A percentile compares a stretch with the other conserved stretches of the same genome.
Evolutionary conservation across 2,113 vertebrate genomes (phyloP).

Genomic region (Lampris incognitus): DNA sequence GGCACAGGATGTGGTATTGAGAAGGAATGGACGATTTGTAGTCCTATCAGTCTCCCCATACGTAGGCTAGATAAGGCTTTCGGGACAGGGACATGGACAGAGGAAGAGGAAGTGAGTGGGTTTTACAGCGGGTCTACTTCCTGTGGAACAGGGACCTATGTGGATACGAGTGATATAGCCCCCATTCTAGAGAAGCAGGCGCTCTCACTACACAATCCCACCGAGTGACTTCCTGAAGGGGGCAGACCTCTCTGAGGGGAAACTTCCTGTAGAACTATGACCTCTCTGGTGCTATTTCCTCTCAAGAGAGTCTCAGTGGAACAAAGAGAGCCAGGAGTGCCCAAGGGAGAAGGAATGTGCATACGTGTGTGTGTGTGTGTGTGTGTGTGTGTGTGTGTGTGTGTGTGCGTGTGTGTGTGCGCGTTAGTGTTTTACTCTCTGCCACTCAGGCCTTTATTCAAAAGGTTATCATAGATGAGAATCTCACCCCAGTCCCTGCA

Average conservation of each 20-base stretch:
- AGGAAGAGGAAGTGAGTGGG: conserved; percentile 77
- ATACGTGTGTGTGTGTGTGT: conserved; percentile 25
- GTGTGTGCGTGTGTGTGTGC: conserved; percentile 34
- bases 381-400: conserved; percentile 11
- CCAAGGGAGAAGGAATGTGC: conserved; percentile 65
- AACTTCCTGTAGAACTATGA: conserved; percentile 79
- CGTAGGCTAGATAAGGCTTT: conserved; percentile 72
- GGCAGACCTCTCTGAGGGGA: conserved; percentile 63
- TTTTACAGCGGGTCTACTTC: conserved; percentile 69
- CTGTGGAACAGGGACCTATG: conserved; percentile 69
- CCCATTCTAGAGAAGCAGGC: conserved; percentile 41
- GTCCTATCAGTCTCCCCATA: conserved; percentile 77
- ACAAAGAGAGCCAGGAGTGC: conserved; percentile 81
- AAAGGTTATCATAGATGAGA: conserved; percentile 84
- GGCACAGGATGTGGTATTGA: conserved; percentile 73
- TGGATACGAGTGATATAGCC: conserved; percentile 84
- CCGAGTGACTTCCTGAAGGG: conserved; percentile 72
- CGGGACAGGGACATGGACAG: conserved; percentile 55
- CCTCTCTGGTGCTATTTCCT: conserved; percentile 56
- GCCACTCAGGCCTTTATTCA: conserved; percentile 74
- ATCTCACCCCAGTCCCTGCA: conserved; percentile 83
- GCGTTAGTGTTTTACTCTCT: conserved; percentile 50
- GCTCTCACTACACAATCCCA: conserved; percentile 51
- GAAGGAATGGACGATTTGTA: conserved; percentile 72
- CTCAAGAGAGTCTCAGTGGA: conserved; percentile 74